A percentile compares a stretch with the other conserved stretches of the same genome.
Evolutionary conservation across 2,888 invertebrate species (phyloP).

Genomic region (Plagodis pulveraria): DNA sequence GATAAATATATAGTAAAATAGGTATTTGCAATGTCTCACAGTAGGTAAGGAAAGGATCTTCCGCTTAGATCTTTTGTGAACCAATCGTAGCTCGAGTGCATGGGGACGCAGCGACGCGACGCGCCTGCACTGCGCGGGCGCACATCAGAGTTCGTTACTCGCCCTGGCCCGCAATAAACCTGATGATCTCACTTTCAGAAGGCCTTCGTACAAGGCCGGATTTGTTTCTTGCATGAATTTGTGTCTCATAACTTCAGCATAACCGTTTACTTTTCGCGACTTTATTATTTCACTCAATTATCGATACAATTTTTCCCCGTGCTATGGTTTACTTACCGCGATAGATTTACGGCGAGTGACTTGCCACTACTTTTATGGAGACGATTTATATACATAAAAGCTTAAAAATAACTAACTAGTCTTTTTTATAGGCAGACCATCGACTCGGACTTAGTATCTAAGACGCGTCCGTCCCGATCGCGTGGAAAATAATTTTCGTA

Average conservation of each 20-base stretch:
- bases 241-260: background rate
- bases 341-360: constrained; percentile 60
- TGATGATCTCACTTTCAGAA: constrained; percentile 30
- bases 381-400: constrained; percentile 70
- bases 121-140: background rate
- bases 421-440: constrained; percentile 73
- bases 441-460: constrained; percentile 61
- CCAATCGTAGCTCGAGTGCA: background rate
- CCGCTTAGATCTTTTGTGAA: constrained; percentile 21
- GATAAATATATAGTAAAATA: constrained; percentile 80
- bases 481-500: constrained; percentile 76
- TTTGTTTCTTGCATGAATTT: constrained; percentile 39
- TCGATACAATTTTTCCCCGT: constrained; percentile 33
- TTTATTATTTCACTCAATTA: constrained; percentile 4
- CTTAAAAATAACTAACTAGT: constrained; percentile 81
- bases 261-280: constrained; percentile 7
- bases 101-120: constrained; percentile 5
- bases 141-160: background rate
- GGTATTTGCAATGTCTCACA: constrained; percentile 46
- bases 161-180: constrained; percentile 2
- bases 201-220: constrained; percentile 57
- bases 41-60: constrained; percentile 58
- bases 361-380: constrained; percentile 67
- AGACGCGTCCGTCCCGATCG: constrained; percentile 52
- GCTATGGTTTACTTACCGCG: constrained; percentile 19